Conservation (phyloP, 2,113 vertebrate species). For the Lutjanus erythropterus region DNA sequence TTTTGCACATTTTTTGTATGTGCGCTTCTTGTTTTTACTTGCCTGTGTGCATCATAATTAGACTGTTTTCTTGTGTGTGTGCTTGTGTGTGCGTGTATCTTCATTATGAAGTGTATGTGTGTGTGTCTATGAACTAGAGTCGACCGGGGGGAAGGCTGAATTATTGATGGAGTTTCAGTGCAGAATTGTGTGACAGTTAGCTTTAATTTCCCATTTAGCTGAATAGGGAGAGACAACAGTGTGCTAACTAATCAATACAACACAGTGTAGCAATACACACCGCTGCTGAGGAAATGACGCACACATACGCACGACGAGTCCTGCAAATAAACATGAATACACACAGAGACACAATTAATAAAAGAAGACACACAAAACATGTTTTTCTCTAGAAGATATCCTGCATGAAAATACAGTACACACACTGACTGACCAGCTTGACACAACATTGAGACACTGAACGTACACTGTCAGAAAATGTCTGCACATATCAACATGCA, state of each 20-base stretch:
- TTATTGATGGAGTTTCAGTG: conserved; percentile 79
- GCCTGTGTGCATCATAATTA: conserved; percentile 39
- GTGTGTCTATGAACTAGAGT: conserved; percentile 52
- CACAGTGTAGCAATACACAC: conserved; percentile 27
- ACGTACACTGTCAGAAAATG: no score
- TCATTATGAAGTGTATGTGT: conserved; percentile 9
- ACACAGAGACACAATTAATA: background rate
- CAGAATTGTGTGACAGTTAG: conserved; percentile 83
- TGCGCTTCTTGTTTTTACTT: conserved; percentile 12
- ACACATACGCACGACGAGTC: background rate
- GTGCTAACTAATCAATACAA: conserved; percentile 76
- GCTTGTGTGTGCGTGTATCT: conserved; percentile 16
- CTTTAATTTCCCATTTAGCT: conserved; percentile 84
- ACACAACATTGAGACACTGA: no score
- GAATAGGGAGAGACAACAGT: conserved; percentile 68
- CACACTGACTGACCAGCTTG: no score
- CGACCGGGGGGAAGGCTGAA: conserved; percentile 71
- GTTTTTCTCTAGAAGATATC: no score
- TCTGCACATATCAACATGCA: no score
- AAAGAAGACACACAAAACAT: no score
- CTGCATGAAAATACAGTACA: no score
- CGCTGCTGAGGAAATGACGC: background rate
- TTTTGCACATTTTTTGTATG: background rate
- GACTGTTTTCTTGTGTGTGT: conserved; percentile 15
- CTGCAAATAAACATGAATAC: background rate